Base-by-base conservation (phyloP, 2,797 vertebrate species). In the Paguma larvata region DNA sequence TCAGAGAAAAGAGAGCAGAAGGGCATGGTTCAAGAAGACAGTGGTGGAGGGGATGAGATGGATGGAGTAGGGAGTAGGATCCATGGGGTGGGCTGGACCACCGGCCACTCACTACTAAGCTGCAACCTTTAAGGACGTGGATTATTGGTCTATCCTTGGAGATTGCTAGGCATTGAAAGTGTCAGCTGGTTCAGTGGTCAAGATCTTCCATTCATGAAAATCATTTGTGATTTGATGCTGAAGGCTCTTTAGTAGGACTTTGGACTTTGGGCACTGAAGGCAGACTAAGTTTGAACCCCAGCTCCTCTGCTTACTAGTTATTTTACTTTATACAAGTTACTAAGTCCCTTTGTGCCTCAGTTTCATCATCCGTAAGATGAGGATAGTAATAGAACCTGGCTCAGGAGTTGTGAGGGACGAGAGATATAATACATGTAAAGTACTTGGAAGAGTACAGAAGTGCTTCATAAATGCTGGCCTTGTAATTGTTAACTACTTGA, bases 371-470 rank as follows among this genome's bases (percentile, higher is more conserved):
- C 23, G 56, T 59, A 23, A 59, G 91, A 75, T 56, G 53, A 95
- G 63, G 51, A 53, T 89, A 72, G 73, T 46, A 92, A 59, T 59
- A 59, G 62, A 46, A 51, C 18, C 73, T 89, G 32, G 16, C 70
- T 87, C 56, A 70, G 68, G 65, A 84, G 3, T 59, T 38, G 70
- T 83, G 85, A 78, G 18, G 68, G 82, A 65, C 59, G 59, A 67
- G 80, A 73, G 83, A 68, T 32, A 70, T n/a, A 89, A 78, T 44
- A 72, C 23, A 32, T 12, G 32, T n/a, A 86, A 87, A 72, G 23
- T 70, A 63, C 62, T 93, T 59, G 68, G 73, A 92, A 86, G 68
- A 96, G 62, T 77, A 68, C 44, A 38, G 7, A 63, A n/a, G 75
- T 38, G 27, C 44, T 95, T 85, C 87, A 56, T 68, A 73, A 84